These are phyloP conservation scores for Sebastes variabilis DNA, from an alignment of 2,797 vertebrate genomes.

Conservation along the genomic window DNA sequence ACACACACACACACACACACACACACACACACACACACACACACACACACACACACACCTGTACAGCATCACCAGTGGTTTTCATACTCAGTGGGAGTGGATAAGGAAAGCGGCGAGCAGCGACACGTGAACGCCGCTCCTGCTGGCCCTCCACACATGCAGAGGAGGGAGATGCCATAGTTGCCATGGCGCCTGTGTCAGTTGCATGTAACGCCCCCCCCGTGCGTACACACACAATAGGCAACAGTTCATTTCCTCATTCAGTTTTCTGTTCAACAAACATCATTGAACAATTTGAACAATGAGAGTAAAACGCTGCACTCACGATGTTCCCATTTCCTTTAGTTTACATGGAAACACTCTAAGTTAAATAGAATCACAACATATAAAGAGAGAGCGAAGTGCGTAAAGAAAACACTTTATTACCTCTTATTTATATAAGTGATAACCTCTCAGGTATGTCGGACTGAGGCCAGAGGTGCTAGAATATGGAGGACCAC, in stretches of 20 bases:
- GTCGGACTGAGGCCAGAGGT: too few species aligned
- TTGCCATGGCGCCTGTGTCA: too few species aligned
- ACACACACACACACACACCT: conserved; percentile 1
- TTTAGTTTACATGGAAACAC: background rate
- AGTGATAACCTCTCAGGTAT: too few species aligned
- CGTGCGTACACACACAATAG: background rate
- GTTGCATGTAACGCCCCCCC: background rate
- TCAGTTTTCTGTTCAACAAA: background rate
- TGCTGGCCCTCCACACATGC: background rate
- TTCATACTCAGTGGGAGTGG: conserved; percentile 15
- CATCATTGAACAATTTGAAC: background rate
- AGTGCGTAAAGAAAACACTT: too few species aligned
- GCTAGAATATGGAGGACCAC: too few species aligned
- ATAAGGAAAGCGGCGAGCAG: conserved; percentile 9
- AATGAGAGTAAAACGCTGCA: background rate
- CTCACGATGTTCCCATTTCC: conserved; percentile 1
- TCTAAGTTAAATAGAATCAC: too few species aligned
- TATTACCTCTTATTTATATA: too few species aligned
- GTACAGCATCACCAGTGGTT: conserved; percentile 2
- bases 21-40: background rate
- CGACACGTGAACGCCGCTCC: conserved; percentile 58
- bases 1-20: background rate
- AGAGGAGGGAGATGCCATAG: too few species aligned
- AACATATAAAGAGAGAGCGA: too few species aligned
- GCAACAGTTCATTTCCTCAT: background rate